Base-by-base conservation (phyloP, 2,888 invertebrate species). In the Melikaiella ostensackeni region DNA sequence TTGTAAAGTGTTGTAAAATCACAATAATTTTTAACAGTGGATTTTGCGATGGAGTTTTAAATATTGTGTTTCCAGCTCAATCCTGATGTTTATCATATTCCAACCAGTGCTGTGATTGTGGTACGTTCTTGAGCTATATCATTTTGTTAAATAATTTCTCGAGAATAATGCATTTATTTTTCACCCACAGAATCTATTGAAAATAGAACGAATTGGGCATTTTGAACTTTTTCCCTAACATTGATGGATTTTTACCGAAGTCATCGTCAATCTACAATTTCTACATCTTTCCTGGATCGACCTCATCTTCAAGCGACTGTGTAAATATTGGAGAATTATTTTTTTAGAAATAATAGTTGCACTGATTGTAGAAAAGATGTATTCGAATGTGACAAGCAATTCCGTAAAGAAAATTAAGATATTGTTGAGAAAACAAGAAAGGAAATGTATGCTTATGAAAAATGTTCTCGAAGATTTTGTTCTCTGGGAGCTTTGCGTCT, bases 181-280 rank as follows among this genome's bases (percentile, higher is more conserved):
- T 66, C 81, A 81, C 84, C 84, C 74, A 9, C 87, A 89, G 89
- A 81, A 73, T 81, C 80, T 24, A 81, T 79, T 75, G 88, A 88
- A 80, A 88, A 88, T 80, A 79, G 88, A 55, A 77, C 87, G 27
- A 88, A 89, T 75, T 89, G 89, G 90, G 87, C 87, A 21, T 85
- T 88, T 27, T 79, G 86, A 38, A 85, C 88, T 2, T 66, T 89
- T 50, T 87, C 89, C 6, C 85, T 87, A n/a, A 84, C 86, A 0
- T 85, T 86, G 9, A 77, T 82, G 46, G 81, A 83, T 19, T 64
- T 75, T 27, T 46, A 66, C 9, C 42, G 9, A 46, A 66, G 24
- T 19, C 50, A 16, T 50, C 8, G 50, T 3, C 66, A 42, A 66
- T 42, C 42, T 24, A 8, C 16, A 27, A 38, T 16, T 27, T 64